Percentiles rank a stretch among this genome's conserved stretches.
Conservation (phyloP, 2,113 vertebrate species). For the Cacatua alba region DNA sequence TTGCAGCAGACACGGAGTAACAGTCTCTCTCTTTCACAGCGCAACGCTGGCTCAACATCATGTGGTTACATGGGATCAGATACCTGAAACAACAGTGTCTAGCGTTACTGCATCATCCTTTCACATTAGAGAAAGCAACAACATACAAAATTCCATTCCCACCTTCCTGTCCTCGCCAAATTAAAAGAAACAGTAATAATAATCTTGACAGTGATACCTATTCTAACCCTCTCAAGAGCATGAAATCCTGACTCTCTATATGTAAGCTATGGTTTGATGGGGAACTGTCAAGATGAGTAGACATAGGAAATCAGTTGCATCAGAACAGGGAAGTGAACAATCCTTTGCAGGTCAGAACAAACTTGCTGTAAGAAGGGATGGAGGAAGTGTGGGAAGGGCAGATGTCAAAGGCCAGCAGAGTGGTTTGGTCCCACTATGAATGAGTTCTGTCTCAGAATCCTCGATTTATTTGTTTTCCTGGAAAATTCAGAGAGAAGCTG, state of each 20-base stretch:
- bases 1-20: constrained; percentile 91
- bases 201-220: not conserved
- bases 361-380: not conserved
- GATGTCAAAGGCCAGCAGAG: not conserved
- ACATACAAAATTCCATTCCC: not conserved
- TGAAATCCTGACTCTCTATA: not conserved
- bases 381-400: not conserved
- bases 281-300: not conserved
- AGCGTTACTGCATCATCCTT: not conserved
- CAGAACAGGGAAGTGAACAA: not conserved
- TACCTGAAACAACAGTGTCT: constrained; percentile 80
- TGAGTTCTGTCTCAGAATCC: not conserved
- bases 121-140: not conserved
- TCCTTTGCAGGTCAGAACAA: not conserved
- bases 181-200: not conserved
- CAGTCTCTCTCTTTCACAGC: constrained; percentile 92
- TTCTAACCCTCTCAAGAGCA: not conserved
- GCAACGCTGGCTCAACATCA: constrained; percentile 93
- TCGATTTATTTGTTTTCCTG: not conserved
- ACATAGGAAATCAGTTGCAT: not conserved
- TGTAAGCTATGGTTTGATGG: not conserved
- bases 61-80: constrained; percentile 95
- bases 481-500: not conserved
- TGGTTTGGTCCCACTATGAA: not conserved
- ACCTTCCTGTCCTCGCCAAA: not conserved